phyloP scores from a whole-genome alignment of 2,797 vertebrate genomes.

The Jordanella pulchra region DNA sequence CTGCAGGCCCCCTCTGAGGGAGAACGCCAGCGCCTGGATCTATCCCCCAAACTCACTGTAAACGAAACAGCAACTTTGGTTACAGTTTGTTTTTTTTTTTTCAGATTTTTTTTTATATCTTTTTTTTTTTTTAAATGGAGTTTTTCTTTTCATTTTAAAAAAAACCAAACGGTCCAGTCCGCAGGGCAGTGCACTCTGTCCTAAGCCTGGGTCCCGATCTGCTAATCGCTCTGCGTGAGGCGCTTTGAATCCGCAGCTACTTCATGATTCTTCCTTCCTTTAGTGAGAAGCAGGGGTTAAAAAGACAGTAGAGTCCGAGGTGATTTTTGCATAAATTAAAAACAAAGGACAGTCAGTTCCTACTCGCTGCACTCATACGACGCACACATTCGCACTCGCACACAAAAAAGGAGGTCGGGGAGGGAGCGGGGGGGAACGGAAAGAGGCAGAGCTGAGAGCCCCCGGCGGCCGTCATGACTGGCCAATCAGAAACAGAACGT shows the following conservation, averaged over 20 bases:
- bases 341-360: slow-evolving; percentile 84
- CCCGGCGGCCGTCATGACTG: slow-evolving; percentile 98
- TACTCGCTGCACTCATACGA: slow-evolving; percentile 86
- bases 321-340: slow-evolving; percentile 99
- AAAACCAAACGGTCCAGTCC: slow-evolving; percentile 79
- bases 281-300: slow-evolving; percentile 86
- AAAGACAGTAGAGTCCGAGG: slow-evolving; percentile 97
- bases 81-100: slow-evolving; percentile 83
- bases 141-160: slow-evolving; percentile 77
- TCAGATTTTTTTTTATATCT: slow-evolving; percentile 30
- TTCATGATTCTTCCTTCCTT: slow-evolving; percentile 87
- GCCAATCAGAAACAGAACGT: slow-evolving; percentile 99
- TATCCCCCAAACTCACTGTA: slow-evolving; percentile 98
- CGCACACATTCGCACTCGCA: slow-evolving; percentile 63
- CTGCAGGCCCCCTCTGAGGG: slow-evolving; percentile 59
- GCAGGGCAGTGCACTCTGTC: slow-evolving; percentile 87
- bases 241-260: slow-evolving; percentile 76
- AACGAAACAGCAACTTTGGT: slow-evolving; percentile 99
- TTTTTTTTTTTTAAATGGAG: slow-evolving; percentile 44
- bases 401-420: slow-evolving; percentile 48
- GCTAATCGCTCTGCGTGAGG: slow-evolving; percentile 58
- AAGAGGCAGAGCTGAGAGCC: slow-evolving; percentile 73
- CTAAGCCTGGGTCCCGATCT: slow-evolving; percentile 82
- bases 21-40: slow-evolving; percentile 75
- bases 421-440: slow-evolving; percentile 56